Evolutionary conservation across 35 echinoderm and acorn worm genomes (phyloP), one percentile per base, ranked within the genome.

Genomic region (Eucidaris tribuloides): DNA sequence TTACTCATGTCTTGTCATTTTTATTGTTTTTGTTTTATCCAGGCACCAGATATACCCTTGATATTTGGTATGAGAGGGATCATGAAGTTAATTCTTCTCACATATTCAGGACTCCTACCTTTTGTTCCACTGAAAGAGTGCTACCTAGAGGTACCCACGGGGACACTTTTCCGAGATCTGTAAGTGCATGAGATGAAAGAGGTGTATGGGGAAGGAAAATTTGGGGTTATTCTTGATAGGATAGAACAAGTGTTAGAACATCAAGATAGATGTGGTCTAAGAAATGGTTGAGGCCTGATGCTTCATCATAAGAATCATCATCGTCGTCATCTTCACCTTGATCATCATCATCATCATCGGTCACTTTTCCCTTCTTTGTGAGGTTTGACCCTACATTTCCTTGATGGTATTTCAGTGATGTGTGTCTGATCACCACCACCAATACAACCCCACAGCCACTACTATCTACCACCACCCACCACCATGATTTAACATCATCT

Each of bases 61-160:
- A 41, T 82, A 15, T 91, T 96, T 72, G 83, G 88, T 46, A 42
- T 87, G 1, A 39, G 15, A 9, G 48, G 82, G 42, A 76, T 97
- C 5, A 14, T 88, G 1, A 92, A 85, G 55, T 36, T 87, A 11
- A 29, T 92, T 11, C 85, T 97, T 34, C 81, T 89, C 46, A 89
- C 86, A 24, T 97, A 97, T 54, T 70, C 85, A 7, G 94, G 89
- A 15, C 81, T 89, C 18, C 83, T 92, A 29, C 94, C 90, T 48
- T 97, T 97, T 37, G 23, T 83, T 59, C 85, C 94, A 37, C 71
- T 97, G 7, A 92, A 85, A 79, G 94, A 97, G 58, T 82, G 71
- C 17, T 96, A 87, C 55, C 62, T 96, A 45, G 93, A 96, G 54
- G 78, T 96, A 33, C 88, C 88, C 23, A 84, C 90, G 9, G 88